phyloP scores from a whole-genome alignment of 2,797 vertebrate species.

The Meriones psammophilus region DNA sequence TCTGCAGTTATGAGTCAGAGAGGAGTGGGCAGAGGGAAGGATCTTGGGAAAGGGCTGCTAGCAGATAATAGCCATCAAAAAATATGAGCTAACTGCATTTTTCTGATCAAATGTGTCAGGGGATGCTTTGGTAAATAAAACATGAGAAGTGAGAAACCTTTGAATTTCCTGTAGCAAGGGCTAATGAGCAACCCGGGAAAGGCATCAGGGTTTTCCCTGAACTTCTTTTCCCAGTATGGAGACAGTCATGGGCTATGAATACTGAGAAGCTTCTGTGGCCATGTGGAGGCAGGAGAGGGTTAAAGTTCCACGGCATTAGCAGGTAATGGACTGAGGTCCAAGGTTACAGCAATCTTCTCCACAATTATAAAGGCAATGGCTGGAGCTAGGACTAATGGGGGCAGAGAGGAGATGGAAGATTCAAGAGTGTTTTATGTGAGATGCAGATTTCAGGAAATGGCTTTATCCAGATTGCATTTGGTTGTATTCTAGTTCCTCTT shows the following conservation, averaged over 20 bases:
- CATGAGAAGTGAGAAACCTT: constrained; percentile 62
- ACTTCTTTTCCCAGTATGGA: not conserved
- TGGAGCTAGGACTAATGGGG: not conserved
- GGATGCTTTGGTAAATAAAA: constrained; percentile 71
- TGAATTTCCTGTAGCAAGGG: constrained; percentile 41
- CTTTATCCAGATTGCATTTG: constrained; percentile 46
- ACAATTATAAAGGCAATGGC: not conserved
- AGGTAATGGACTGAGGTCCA: not conserved
- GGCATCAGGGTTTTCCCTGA: not conserved
- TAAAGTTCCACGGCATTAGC: not conserved
- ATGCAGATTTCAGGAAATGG: not conserved
- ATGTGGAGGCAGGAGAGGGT: not conserved
- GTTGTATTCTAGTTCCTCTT: constrained; percentile 57
- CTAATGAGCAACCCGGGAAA: constrained; percentile 30
- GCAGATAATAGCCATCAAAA: not conserved
- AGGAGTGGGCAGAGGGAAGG: not conserved
- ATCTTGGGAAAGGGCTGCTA: not conserved
- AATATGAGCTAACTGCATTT: constrained; percentile 21
- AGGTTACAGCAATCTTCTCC: not conserved
- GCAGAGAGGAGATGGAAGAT: not conserved
- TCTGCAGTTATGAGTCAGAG: constrained; percentile 3
- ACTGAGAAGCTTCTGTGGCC: not conserved
- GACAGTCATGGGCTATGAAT: not conserved
- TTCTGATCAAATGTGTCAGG: constrained; percentile 59
- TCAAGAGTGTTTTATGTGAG: not conserved